Evolutionary conservation across 2,797 vertebrate genomes (phyloP), one percentile per base, ranked within the genome.

Genomic region (Peromyscus eremicus): DNA sequence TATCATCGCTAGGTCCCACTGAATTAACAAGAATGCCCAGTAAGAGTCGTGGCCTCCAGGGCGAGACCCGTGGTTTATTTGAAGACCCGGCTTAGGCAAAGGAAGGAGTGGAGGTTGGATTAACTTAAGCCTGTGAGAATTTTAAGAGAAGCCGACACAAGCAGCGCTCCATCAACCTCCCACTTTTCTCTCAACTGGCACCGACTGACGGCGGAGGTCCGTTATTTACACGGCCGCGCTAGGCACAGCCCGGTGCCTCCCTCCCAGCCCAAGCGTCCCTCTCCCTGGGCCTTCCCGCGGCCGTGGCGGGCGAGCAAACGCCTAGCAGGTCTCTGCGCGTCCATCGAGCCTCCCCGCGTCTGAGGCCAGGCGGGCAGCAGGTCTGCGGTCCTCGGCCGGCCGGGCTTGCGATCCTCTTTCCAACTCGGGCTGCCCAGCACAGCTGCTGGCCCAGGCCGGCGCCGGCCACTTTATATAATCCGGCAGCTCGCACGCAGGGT

Each of bases 391-490:
- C 87, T 19, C 6, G 5, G 91, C 11, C 13, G 73, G 80, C 11
- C 13, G 73, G 80, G 92, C 85, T 73, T 73, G 95, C 29, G 81
- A 13, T 71, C 43, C 27, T 93, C 10, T 10, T 94, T 90, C 94
- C 17, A 40, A 25, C 71, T 92, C 91, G 1, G 34, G 66, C 90
- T 9, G 73, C 83, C 1, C 29, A 52, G 96, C 64, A 43, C 89
- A 94, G 96, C 94, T 88, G 95, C 93, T 92, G n/a, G 76, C 7
- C 19, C 80, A 60, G 85, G 77, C 85, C 16, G 86, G 92, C 90
- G 86, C 92, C 27, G 96, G 97, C 93, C 97, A 92, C 97, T 98
- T 98, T 99, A 99, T 99, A 99, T 98, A 98, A 89, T 98, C 96
- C 97, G 97, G 97, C 96, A 90, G 76, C 93, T 97, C 87, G 87